Evolutionary conservation across 2,113 vertebrate species (phyloP).

Genomic region (Labeo catla): DNA sequence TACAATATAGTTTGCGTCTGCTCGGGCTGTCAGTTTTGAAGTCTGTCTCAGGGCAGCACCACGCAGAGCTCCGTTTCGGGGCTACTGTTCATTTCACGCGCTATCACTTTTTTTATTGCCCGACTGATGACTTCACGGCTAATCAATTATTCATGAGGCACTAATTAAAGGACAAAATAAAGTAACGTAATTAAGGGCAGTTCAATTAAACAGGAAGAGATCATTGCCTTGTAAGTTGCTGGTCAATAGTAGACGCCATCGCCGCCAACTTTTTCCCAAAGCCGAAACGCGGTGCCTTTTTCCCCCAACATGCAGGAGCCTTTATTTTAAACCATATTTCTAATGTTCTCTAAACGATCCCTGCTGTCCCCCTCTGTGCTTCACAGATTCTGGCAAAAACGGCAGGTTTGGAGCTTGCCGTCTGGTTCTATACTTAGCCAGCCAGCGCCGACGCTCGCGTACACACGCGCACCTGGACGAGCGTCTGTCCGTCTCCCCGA

Average conservation of each 20-base stretch:
- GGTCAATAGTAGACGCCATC: constrained; percentile 49
- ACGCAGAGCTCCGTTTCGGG: constrained; percentile 57
- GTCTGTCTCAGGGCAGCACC: constrained; percentile 53
- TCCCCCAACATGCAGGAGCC: constrained; percentile 44
- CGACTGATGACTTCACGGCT: constrained; percentile 76
- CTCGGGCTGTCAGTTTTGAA: constrained; percentile 56
- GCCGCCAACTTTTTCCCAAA: constrained; percentile 41
- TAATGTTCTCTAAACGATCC: constrained; percentile 67
- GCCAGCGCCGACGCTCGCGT: constrained; percentile 51
- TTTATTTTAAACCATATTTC: constrained; percentile 67
- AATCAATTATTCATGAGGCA: constrained; percentile 79
- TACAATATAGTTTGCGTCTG: constrained; percentile 61
- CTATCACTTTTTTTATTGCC: constrained; percentile 80
- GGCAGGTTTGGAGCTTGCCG: constrained; percentile 59
- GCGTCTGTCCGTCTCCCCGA: constrained; percentile 72
- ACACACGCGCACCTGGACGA: constrained; percentile 72
- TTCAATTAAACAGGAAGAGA: constrained; percentile 55
- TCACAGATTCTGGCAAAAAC: constrained; percentile 59
- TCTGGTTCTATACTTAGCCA: constrained; percentile 66
- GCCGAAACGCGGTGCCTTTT: not conserved
- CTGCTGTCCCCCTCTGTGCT: constrained; percentile 58
- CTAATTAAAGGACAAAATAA: constrained; percentile 80
- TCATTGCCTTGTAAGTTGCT: constrained; percentile 49
- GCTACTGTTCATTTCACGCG: constrained; percentile 78
- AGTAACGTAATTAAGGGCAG: constrained; percentile 69